Evolutionary conservation across 2,888 invertebrate species (phyloP), one percentile per base, ranked within the genome.

Genomic region (Gari tellinella): DNA sequence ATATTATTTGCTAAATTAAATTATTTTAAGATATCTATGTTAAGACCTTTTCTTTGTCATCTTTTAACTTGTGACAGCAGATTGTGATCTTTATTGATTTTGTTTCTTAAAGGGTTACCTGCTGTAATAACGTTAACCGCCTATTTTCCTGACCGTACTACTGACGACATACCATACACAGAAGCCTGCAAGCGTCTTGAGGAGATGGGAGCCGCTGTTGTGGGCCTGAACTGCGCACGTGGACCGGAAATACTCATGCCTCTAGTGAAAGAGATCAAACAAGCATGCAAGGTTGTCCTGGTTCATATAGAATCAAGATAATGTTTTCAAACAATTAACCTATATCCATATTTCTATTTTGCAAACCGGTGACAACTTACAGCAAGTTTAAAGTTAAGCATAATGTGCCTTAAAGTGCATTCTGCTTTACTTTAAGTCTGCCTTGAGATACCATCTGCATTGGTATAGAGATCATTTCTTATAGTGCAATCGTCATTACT

Each of bases 41-140:
- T 40, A 14, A 12, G 40, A 40, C 14, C 8, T 40, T 14, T 40
- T 25, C 21, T 1, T 67, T 40, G 14, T 40, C 8, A 12, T 12
- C 8, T 40, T n/a, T n/a, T n/a, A n/a, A n/a, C n/a, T n/a, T 15
- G 12, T 46, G 53, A 37, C 5, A 31, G 17, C 37, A 7, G 2
- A 4, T 21, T 51, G 10, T 12, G 17, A 8, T 23, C 51, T 23
- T 12, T 12, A 21, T 25, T 14, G 19, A 8, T 21, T 8, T 41
- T 21, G 5, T 4, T 17, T 17, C 31, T 68, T 56, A 0, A 15
- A 87, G 85, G 85, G 38, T 46, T 87, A 37, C 85, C 88, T 15
- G 84, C 86, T 0, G 87, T 88, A 4, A 73, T 88, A 31, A 87
- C 83, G 12, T 21, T 88, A 23, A 61, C 72, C 14, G 58, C 79